phyloP scores from a whole-genome alignment of 2,797 vertebrate species.

The Propithecus perrieri region DNA sequence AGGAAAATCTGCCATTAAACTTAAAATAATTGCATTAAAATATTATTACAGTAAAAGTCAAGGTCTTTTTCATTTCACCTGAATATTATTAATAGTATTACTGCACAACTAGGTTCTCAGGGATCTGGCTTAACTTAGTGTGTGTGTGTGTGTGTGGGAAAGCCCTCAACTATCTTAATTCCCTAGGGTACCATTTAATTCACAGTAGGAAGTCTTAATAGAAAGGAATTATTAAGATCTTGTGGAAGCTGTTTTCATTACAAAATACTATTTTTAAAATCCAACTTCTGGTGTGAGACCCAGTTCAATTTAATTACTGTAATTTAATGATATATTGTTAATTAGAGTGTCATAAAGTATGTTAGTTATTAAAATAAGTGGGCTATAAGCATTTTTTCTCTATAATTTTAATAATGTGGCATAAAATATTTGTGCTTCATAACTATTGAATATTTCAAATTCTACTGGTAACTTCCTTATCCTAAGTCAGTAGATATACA shows the following conservation, averaged over 20 bases:
- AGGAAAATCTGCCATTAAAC: neutral
- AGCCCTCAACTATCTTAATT: neutral
- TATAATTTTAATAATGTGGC: neutral
- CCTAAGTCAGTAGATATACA: neutral
- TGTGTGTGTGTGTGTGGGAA: neutral
- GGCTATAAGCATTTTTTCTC: neutral
- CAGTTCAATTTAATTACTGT: conserved; percentile 43
- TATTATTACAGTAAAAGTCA: conserved; percentile 28
- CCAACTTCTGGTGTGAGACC: neutral
- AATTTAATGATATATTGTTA: conserved; percentile 23
- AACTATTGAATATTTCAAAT: conserved; percentile 9
- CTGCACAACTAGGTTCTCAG: neutral
- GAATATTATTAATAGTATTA: neutral
- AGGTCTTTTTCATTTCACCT: neutral
- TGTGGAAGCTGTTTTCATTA: neutral
- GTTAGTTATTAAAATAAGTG: conserved; percentile 5
- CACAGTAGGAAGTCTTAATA: conserved; percentile 20
- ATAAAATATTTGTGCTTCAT: neutral
- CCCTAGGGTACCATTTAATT: conserved; percentile 19
- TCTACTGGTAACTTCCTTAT: neutral
- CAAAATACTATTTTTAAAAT: conserved; percentile 35
- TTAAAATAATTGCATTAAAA: conserved; percentile 13
- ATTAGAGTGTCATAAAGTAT: neutral
- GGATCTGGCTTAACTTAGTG: neutral
- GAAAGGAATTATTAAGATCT: conserved; percentile 11